These are phyloP conservation scores for Neria commutata DNA, from an alignment of 2,888 invertebrate genomes.

Conservation along the genomic window DNA sequence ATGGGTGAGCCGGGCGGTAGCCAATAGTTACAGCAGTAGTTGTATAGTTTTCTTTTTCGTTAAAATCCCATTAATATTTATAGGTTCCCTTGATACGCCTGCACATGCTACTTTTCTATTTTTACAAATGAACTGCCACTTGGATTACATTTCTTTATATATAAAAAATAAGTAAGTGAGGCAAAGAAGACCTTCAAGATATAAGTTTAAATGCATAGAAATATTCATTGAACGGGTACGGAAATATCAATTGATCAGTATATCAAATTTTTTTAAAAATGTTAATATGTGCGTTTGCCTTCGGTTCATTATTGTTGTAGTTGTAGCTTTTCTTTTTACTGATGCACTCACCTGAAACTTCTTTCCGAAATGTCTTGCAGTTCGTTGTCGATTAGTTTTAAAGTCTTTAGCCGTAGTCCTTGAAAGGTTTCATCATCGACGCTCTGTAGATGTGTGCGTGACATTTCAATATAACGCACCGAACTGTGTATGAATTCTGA, in stretches of 20 bases:
- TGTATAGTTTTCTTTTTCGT: slow-evolving; percentile 26
- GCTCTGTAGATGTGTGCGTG: slow-evolving; percentile 79
- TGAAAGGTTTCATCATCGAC: slow-evolving; percentile 82
- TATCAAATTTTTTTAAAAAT: too few relatives aligned
- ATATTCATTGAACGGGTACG: too few relatives aligned
- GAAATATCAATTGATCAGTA: too few relatives aligned
- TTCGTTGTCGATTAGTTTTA: slow-evolving; percentile 83
- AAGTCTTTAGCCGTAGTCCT: slow-evolving; percentile 76
- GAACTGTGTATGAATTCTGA: slow-evolving; percentile 81
- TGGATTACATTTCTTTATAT: too few relatives aligned
- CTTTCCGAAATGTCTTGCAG: slow-evolving; percentile 79
- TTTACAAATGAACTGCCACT: too few relatives aligned
- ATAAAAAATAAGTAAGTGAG: too few relatives aligned
- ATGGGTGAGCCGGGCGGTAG: not conserved
- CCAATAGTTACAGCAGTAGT: not conserved
- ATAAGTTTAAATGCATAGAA: too few relatives aligned
- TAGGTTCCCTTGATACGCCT: slow-evolving; percentile 25
- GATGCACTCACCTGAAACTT: slow-evolving; percentile 74
- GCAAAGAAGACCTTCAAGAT: too few relatives aligned
- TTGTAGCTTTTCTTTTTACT: not conserved
- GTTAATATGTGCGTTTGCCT: not conserved
- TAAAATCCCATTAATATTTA: slow-evolving; percentile 37
- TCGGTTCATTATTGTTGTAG: not conserved
- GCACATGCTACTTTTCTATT: slow-evolving; percentile 1
- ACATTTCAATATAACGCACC: slow-evolving; percentile 82